Base-by-base conservation (phyloP, 2,113 vertebrate species). In the Trochalopteron elliotii region DNA sequence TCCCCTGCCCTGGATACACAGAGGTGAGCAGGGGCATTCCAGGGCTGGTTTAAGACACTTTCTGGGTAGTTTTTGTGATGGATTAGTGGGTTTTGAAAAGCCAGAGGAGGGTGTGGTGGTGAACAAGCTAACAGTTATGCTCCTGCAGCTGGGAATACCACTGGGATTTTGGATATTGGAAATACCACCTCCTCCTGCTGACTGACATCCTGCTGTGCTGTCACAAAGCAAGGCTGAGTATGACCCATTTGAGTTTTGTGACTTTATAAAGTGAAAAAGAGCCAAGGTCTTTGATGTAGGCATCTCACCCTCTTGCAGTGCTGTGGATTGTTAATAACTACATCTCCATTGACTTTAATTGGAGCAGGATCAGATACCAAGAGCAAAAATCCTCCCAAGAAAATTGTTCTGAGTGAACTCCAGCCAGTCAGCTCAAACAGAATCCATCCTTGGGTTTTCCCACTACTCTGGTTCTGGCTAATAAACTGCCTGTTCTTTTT, bases 361-460 rank as follows among this genome's bases (percentile, higher is more conserved):
- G 59, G 72, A 93, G 70, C 33, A 63, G 52, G 63, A 88, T 95
- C 74, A 70, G 78, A 79, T 56, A 61, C 21, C 45, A 50, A n/a
- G 59, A 91, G 59, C 1, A 10, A 96, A 75, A 87, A 76, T 72
- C 80, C 68, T 94, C 81, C 53, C 44, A 56, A 72, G 90, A 93
- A 95, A 94, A 61, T 42, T 15, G 20, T 83, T 93, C 64, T 56
- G 72, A 86, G 63, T 59, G 53, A 97, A 86, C 84, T 89, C 47
- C 31, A 82, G 69, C 37, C 69, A 89, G 68, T 59, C 69, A 89
- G 47, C 69, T 90, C 39, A 53, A 94, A 68, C 33, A n/a, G n/a
- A 60, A 83, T 60, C 83, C 40, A 53, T 80, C 87, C 69, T 80
- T 72, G 49, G 50, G 61, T 81, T 95, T 94, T 78, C 93, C 88